A percentile compares a stretch with the other conserved stretches of the same genome.
Conservation (phyloP, 1,140 invertebrate genomes). For the Linepithema humile region DNA sequence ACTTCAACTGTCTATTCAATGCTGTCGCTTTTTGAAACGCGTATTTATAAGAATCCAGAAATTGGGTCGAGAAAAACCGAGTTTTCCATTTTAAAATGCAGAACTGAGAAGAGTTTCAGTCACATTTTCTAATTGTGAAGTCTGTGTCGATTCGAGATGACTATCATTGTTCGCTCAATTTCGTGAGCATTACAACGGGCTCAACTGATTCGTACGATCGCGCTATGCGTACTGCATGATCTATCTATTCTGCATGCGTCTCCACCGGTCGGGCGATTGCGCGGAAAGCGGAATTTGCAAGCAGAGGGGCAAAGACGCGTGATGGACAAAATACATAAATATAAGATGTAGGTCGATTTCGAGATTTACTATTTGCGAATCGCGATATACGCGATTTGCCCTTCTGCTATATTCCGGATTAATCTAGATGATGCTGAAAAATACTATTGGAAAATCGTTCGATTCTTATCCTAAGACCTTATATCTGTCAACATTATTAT, state of each 20-base stretch:
- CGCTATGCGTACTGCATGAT: conserved; percentile 37
- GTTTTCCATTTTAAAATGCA: conserved; percentile 6
- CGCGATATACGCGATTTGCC: neutral
- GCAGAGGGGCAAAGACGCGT: conserved; percentile 18
- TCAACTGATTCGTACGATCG: conserved; percentile 26
- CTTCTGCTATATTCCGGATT: conserved; percentile 4
- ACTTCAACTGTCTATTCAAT: neutral
- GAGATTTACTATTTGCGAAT: neutral
- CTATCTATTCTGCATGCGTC: neutral
- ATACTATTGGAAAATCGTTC: neutral
- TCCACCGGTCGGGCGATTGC: neutral
- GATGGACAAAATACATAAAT: conserved; percentile 23
- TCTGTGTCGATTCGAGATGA: neutral
- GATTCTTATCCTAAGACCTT: neutral
- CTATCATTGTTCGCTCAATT: neutral
- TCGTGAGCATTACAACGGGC: conserved; percentile 8
- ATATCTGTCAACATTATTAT: neutral
- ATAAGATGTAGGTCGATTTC: neutral
- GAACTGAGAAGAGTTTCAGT: neutral
- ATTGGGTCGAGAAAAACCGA: neutral
- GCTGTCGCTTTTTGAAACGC: neutral
- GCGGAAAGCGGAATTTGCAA: conserved; percentile 10
- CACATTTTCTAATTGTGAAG: conserved; percentile 1
- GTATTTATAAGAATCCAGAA: conserved; percentile 8
- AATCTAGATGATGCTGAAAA: neutral